Conservation (phyloP, 2,888 invertebrate species). For the Tiliacea aurago region DNA sequence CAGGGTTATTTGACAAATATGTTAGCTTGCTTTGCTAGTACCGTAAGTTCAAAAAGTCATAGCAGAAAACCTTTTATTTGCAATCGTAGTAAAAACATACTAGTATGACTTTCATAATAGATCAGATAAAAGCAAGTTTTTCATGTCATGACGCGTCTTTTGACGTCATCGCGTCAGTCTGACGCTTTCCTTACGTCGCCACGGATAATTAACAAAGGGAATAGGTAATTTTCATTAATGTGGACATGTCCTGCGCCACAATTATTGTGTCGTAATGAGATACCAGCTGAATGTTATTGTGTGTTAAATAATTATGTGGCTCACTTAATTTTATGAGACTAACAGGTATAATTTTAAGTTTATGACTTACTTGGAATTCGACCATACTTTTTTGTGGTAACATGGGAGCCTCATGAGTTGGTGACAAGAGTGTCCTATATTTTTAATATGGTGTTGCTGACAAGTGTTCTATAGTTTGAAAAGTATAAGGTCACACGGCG, state of each 20-base stretch:
- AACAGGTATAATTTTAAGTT: slow-evolving; percentile 41
- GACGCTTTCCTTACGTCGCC: slow-evolving; percentile 16
- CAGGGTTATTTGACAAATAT: too few relatives aligned
- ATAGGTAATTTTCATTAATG: slow-evolving; percentile 52
- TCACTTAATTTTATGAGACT: slow-evolving; percentile 43
- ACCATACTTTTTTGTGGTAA: background rate
- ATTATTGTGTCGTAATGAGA: slow-evolving; percentile 55
- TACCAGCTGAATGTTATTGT: slow-evolving; percentile 56
- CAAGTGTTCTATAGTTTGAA: background rate
- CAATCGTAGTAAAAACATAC: background rate
- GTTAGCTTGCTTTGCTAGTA: too few relatives aligned
- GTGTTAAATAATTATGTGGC: slow-evolving; percentile 55
- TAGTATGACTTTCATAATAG: background rate
- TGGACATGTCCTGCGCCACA: slow-evolving; percentile 28
- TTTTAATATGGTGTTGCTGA: too few relatives aligned
- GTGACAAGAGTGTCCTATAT: background rate
- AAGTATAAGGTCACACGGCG: background rate
- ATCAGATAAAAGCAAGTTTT: background rate
- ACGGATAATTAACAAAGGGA: slow-evolving; percentile 49
- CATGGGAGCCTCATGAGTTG: background rate
- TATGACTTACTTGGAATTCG: slow-evolving; percentile 17
- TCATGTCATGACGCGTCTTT: background rate
- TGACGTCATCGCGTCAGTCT: slow-evolving; percentile 21
- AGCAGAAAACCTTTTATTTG: too few relatives aligned
- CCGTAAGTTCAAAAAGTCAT: background rate